phyloP scores from a whole-genome alignment of 2,888 invertebrate species.

The Monopis laevigella region DNA sequence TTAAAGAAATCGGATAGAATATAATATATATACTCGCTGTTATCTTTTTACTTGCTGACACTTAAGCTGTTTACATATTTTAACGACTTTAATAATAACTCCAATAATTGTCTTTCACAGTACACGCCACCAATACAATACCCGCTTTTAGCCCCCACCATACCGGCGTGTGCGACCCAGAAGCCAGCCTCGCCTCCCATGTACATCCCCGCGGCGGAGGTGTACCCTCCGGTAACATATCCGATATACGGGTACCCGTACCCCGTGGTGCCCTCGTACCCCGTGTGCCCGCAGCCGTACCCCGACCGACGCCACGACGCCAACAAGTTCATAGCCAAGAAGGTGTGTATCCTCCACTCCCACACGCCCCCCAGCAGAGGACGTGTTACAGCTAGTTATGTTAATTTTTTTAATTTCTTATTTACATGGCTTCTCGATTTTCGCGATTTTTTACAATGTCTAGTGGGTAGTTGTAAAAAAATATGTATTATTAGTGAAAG shows the following conservation, averaged over 20 bases:
- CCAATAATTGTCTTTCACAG: neutral
- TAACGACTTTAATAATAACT: too few species aligned
- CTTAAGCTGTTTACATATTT: too few species aligned
- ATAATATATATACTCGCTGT: too few species aligned
- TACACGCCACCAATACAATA: conserved; percentile 4
- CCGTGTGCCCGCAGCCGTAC: neutral
- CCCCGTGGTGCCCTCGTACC: conserved; percentile 22
- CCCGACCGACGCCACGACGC: neutral
- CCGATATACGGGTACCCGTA: conserved; percentile 7
- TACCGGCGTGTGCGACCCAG: neutral
- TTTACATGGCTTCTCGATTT: too few species aligned
- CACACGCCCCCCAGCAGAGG: too few species aligned
- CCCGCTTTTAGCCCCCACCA: neutral
- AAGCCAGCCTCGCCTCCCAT: conserved; percentile 13
- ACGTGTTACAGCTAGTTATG: too few species aligned
- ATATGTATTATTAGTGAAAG: too few species aligned
- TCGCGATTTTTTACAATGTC: too few species aligned
- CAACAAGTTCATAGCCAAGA: neutral
- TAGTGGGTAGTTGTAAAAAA: too few species aligned
- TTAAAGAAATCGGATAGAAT: too few species aligned
- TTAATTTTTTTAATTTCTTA: too few species aligned
- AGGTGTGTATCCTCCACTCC: neutral
- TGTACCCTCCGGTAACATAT: conserved; percentile 2
- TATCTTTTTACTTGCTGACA: too few species aligned
- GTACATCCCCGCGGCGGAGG: conserved; percentile 9